A percentile compares a stretch with the other conserved stretches of the same genome.
phyloP scores from a whole-genome alignment of 1,140 invertebrate genomes.

The Phymorhynchus buccinoides region DNA sequence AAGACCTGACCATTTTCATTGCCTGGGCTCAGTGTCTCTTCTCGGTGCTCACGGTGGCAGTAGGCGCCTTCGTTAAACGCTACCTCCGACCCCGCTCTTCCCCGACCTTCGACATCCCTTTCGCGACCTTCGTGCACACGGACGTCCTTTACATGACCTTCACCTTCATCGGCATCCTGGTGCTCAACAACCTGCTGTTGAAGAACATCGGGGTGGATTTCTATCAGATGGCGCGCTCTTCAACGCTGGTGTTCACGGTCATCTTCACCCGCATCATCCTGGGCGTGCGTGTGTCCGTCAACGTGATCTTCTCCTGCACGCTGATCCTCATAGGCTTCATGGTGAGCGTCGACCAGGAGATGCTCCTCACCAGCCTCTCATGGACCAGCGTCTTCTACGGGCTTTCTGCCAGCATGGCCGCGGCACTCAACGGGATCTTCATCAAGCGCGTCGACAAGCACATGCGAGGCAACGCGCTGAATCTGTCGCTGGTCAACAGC shows the following conservation, averaged over 20 bases:
- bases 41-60: conserved; percentile 52
- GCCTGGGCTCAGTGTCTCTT: conserved; percentile 67
- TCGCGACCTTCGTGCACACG: conserved; percentile 49
- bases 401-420: conserved; percentile 66
- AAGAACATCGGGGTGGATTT: conserved; percentile 72
- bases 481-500: conserved; percentile 67
- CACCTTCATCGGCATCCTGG: conserved; percentile 63
- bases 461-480: conserved; percentile 60
- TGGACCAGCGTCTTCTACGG: conserved; percentile 68
- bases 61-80: conserved; percentile 30
- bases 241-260: conserved; percentile 71
- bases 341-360: conserved; percentile 70
- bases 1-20: conserved; percentile 63
- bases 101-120: conserved; percentile 48
- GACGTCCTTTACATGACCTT: conserved; percentile 66
- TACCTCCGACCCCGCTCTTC: conserved; percentile 37
- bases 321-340: conserved; percentile 68
- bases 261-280: conserved; percentile 64
- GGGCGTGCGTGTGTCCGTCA: conserved; percentile 52
- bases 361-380: conserved; percentile 63
- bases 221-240: conserved; percentile 72
- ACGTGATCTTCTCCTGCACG: conserved; percentile 63
- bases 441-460: conserved; percentile 58
- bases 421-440: conserved; percentile 69
- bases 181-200: conserved; percentile 71